phyloP scores from a whole-genome alignment of 2,888 invertebrate genomes.

The Chymomyza amoena region DNA sequence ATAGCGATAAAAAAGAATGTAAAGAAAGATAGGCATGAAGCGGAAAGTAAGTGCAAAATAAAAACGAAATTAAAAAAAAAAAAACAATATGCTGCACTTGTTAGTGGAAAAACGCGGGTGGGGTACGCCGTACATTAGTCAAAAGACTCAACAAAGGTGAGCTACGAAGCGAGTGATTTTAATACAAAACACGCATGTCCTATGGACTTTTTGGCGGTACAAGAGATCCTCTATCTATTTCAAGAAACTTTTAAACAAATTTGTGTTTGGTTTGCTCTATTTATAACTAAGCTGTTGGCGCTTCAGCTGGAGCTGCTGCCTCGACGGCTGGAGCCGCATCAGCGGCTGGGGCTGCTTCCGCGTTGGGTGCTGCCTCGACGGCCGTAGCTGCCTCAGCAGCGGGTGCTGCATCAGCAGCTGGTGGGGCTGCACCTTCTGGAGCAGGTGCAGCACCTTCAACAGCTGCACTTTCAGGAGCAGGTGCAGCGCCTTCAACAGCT shows the following conservation, averaged over 20 bases:
- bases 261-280: not conserved
- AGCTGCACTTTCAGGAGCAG: constrained; percentile 51
- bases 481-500: constrained; percentile 27
- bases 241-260: not conserved
- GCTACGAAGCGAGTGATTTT: not conserved
- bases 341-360: constrained; percentile 46
- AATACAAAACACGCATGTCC: not conserved
- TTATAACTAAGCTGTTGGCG: constrained; percentile 48
- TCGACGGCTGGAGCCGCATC: constrained; percentile 50
- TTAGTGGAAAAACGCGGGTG: constrained; percentile 39
- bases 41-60: constrained; percentile 51
- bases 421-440: constrained; percentile 56
- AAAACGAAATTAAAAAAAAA: constrained; percentile 6
- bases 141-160: not conserved
- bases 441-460: constrained; percentile 32
- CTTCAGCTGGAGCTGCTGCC: constrained; percentile 48
- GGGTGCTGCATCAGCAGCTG: constrained; percentile 55
- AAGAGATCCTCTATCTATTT: not conserved
- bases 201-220: not conserved
- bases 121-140: not conserved
- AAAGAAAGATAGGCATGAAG: constrained; percentile 38
- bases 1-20: constrained; percentile 34
- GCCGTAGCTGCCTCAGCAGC: constrained; percentile 59
- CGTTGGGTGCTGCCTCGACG: constrained; percentile 47
- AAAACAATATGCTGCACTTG: constrained; percentile 8